Conservation (phyloP, 2,113 vertebrate species). For the Drymodes brunneopygia region DNA sequence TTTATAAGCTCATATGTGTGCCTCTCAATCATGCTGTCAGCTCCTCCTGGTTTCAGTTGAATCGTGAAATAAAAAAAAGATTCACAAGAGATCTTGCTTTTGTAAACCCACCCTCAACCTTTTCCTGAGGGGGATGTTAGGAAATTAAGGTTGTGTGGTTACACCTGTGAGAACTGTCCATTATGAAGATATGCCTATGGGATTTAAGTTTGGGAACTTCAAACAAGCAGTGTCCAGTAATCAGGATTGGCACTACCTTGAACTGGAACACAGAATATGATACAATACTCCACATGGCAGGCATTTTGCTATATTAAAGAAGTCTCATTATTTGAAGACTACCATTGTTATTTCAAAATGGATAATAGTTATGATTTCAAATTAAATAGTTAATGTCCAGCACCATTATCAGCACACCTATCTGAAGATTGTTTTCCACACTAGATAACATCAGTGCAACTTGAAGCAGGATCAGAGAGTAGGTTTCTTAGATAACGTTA, state of each 20-base stretch:
- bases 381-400: background rate
- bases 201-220: background rate
- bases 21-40: background rate
- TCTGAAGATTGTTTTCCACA: background rate
- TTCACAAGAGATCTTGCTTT: background rate
- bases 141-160: background rate
- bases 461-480: background rate
- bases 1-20: conserved; percentile 5
- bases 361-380: background rate
- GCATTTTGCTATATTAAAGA: background rate
- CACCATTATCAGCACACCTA: background rate
- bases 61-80: background rate
- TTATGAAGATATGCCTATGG: background rate
- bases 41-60: conserved; percentile 2
- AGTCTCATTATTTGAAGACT: background rate
- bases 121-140: background rate
- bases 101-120: background rate
- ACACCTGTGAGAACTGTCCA: background rate
- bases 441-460: background rate
- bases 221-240: background rate
- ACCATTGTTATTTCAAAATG: background rate
- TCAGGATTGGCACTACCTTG: background rate
- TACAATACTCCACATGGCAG: background rate
- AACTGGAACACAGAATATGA: background rate
- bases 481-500: background rate